These are phyloP conservation scores for Miichthys miiuy DNA, from an alignment of 2,797 vertebrate genomes.

Conservation along the genomic window DNA sequence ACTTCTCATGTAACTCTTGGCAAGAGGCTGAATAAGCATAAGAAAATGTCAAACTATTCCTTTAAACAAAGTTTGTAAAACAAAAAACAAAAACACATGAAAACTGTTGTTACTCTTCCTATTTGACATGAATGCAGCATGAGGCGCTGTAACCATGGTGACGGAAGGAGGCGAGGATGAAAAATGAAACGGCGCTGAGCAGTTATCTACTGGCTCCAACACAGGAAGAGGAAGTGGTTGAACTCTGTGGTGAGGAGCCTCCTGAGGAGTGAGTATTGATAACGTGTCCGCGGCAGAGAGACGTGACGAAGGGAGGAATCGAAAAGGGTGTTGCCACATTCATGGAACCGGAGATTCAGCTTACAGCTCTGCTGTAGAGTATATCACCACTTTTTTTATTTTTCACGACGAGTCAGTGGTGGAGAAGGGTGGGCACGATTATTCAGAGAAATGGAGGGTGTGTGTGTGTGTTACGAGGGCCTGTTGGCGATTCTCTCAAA, in stretches of 20 bases:
- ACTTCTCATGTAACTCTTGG: not conserved
- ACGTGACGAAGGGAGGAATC: constrained; percentile 15
- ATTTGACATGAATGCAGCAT: constrained; percentile 66
- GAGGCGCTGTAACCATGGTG: constrained; percentile 29
- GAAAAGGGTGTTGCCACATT: constrained; percentile 25
- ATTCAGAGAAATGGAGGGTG: constrained; percentile 33
- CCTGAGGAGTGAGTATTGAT: constrained; percentile 54
- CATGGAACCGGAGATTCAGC: constrained; percentile 28
- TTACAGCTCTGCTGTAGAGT: constrained; percentile 31
- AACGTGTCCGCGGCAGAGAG: constrained; percentile 25
- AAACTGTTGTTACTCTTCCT: not conserved
- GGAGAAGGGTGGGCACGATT: constrained; percentile 31
- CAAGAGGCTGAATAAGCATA: not conserved
- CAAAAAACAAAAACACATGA: constrained; percentile 6
- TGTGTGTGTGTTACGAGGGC: constrained; percentile 24
- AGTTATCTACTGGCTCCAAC: constrained; percentile 63
- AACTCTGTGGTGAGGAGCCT: constrained; percentile 48
- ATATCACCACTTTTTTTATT: not conserved
- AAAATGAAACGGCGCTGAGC: constrained; percentile 45
- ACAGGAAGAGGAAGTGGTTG: constrained; percentile 71
- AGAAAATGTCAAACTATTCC: not conserved
- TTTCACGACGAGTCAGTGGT: not conserved
- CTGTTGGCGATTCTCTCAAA: constrained; percentile 58
- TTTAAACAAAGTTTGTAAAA: not conserved
- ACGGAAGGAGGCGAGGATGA: constrained; percentile 40